Conservation (phyloP, 2,797 vertebrate genomes). For the Nannoperca australis region DNA sequence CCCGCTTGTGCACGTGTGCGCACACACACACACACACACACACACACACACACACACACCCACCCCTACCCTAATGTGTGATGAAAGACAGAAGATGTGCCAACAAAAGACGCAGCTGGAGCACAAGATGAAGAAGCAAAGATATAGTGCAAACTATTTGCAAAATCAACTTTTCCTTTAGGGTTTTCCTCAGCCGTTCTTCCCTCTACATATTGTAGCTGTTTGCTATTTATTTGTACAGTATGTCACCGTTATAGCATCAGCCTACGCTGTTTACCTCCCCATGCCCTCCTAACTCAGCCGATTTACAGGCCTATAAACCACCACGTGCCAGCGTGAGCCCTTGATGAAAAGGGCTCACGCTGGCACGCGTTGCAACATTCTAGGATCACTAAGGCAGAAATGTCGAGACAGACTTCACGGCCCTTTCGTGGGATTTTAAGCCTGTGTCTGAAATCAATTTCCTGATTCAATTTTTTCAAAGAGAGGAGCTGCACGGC, state of each 20-base stretch:
- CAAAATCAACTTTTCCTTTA: constrained; percentile 33
- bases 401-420: constrained; percentile 36
- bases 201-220: constrained; percentile 2
- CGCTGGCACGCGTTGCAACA: not conserved
- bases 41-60: not conserved
- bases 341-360: constrained; percentile 23
- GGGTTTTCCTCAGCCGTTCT: constrained; percentile 2
- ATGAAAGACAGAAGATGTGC: constrained; percentile 31
- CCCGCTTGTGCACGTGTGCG: not conserved
- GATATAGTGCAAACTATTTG: constrained; percentile 25
- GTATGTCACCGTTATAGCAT: constrained; percentile 17
- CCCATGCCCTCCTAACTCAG: constrained; percentile 6
- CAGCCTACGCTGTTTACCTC: constrained; percentile 17
- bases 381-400: constrained; percentile 14
- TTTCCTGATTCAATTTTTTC: constrained; percentile 43
- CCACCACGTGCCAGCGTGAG: constrained; percentile 6
- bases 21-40: constrained; percentile 6
- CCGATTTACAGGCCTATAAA: constrained; percentile 45
- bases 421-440: constrained; percentile 22
- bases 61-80: constrained; percentile 1
- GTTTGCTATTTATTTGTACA: constrained; percentile 34
- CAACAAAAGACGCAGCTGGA: constrained; percentile 51
- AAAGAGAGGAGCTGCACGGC: constrained; percentile 4
- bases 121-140: constrained; percentile 14
- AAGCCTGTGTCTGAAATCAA: constrained; percentile 43